phyloP scores from a whole-genome alignment of 2,888 invertebrate genomes.

The Latrodectus elegans region DNA sequence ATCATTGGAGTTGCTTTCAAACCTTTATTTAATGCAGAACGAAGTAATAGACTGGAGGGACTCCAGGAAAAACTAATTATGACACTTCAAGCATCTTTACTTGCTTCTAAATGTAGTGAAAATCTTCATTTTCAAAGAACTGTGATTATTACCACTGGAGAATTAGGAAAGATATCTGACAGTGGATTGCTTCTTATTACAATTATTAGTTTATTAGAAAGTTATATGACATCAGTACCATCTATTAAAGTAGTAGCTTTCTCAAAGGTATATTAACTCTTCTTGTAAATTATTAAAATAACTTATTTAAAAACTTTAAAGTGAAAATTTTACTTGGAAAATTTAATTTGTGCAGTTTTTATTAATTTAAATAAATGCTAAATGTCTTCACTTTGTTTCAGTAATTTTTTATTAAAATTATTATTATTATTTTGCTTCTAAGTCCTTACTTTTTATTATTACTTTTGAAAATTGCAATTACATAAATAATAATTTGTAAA shows the following conservation, averaged over 20 bases:
- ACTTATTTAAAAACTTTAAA: background rate
- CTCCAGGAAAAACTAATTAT: constrained; percentile 41
- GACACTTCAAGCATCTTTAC: constrained; percentile 48
- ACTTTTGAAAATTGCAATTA: background rate
- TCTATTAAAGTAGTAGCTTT: constrained; percentile 50
- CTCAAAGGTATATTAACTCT: constrained; percentile 34
- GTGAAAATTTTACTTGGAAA: background rate
- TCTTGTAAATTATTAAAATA: background rate
- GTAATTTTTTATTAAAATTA: no score
- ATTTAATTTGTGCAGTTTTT: no score
- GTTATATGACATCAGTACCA: constrained; percentile 48
- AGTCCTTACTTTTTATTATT: background rate
- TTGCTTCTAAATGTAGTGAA: constrained; percentile 36
- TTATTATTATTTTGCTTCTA: no score
- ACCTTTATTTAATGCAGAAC: constrained; percentile 1
- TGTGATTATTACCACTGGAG: constrained; percentile 56
- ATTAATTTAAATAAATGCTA: no score
- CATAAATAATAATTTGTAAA: background rate
- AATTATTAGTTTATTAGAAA: constrained; percentile 60
- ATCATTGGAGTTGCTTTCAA: constrained; percentile 30
- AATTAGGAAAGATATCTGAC: constrained; percentile 55
- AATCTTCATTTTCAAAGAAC: constrained; percentile 52
- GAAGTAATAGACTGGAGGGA: background rate
- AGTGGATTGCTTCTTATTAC: constrained; percentile 51
- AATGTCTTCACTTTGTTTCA: no score